Conservation (phyloP, 2,888 invertebrate genomes). For the Noctua comes region DNA sequence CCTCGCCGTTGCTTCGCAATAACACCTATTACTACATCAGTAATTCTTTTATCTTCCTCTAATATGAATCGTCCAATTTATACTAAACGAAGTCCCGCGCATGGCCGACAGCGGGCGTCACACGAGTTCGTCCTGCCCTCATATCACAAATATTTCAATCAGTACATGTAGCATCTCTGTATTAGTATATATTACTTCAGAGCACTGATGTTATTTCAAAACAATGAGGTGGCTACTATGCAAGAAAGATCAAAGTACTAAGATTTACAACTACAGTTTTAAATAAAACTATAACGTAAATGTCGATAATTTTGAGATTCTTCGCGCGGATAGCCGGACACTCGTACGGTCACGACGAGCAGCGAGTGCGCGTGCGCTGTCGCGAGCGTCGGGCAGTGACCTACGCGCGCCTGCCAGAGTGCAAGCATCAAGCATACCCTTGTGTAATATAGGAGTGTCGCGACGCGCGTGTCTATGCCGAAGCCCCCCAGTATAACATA, state of each 20-base stretch:
- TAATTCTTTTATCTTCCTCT: background rate
- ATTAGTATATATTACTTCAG: slow-evolving; percentile 16
- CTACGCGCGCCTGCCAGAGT: background rate
- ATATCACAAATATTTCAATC: slow-evolving; percentile 71
- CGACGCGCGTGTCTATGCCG: slow-evolving; percentile 2
- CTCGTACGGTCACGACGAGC: background rate
- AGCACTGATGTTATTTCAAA: slow-evolving; percentile 16
- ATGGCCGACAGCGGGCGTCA: background rate
- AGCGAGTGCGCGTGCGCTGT: background rate
- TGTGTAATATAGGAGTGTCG: background rate
- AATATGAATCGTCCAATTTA: background rate
- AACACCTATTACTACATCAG: background rate
- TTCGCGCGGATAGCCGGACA: slow-evolving; percentile 6
- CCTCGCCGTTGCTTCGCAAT: background rate
- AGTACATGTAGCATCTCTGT: slow-evolving; percentile 37
- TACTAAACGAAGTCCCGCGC: background rate
- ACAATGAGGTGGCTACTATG: slow-evolving; percentile 8
- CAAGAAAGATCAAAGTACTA: slow-evolving; percentile 21
- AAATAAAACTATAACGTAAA: slow-evolving; percentile 40
- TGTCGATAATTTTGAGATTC: slow-evolving; percentile 26
- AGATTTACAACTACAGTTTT: slow-evolving; percentile 22
- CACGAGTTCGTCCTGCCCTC: slow-evolving; percentile 29
- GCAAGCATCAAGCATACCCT: slow-evolving; percentile 7
- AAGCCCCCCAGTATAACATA: slow-evolving; percentile 2
- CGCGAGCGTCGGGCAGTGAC: background rate